Percentiles rank a stretch among this genome's conserved stretches.
These are phyloP conservation scores for Circaetus cinerascens DNA, from an alignment of 2,113 vertebrate species.

Conservation along the genomic window DNA sequence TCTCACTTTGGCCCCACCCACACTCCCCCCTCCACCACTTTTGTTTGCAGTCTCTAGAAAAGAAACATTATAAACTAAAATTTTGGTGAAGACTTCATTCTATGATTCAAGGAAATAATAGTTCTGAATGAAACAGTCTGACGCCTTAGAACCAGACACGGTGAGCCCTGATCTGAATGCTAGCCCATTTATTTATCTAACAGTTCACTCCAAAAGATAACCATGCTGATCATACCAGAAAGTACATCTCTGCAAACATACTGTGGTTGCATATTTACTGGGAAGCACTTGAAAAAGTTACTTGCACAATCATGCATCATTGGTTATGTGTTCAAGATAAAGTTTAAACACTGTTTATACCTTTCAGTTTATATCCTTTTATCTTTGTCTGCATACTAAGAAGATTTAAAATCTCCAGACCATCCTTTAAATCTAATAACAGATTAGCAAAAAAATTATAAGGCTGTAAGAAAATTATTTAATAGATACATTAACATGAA, in stretches of 20 bases:
- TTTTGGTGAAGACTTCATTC: neutral
- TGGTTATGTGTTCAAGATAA: neutral
- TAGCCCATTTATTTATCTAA: neutral
- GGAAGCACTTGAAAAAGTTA: neutral
- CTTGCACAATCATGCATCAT: neutral
- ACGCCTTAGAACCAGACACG: neutral
- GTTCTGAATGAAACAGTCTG: neutral
- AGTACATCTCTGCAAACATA: neutral
- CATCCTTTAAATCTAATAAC: neutral
- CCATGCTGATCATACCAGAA: neutral
- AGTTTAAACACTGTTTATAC: neutral
- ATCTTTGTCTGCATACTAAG: constrained; percentile 7
- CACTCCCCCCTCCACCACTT: neutral
- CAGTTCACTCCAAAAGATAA: neutral
- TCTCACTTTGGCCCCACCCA: neutral
- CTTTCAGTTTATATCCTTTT: constrained; percentile 32
- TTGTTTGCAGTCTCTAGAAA: neutral
- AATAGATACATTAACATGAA: neutral
- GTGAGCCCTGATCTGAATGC: neutral
- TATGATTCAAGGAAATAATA: neutral
- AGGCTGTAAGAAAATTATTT: neutral
- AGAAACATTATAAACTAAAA: neutral
- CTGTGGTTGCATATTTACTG: neutral
- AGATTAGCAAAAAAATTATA: neutral
- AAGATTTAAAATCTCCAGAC: neutral